Percentiles rank a stretch among this genome's conserved stretches.
Evolutionary conservation across 2,888 invertebrate species (phyloP).

Genomic region (Eumacrocentrus americanus): DNA sequence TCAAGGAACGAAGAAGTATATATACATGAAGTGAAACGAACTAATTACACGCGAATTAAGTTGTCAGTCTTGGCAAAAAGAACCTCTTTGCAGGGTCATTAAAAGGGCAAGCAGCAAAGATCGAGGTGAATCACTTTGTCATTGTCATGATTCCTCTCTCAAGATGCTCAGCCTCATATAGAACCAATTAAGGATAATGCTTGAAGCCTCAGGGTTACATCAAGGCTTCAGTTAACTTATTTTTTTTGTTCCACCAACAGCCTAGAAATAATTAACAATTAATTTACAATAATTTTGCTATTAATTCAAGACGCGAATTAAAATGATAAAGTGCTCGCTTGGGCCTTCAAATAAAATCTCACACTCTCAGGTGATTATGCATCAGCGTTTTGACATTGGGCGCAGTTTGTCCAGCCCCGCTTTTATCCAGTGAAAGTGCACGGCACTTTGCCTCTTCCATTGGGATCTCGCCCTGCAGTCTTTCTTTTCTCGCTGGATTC

Average conservation of each 20-base stretch:
- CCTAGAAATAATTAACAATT: neutral
- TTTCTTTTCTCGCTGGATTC: neutral
- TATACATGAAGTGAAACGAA: neutral
- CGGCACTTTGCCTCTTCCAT: conserved; percentile 39
- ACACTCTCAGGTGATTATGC: neutral
- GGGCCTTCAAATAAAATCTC: neutral
- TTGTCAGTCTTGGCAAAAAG: neutral
- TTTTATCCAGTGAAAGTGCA: conserved; percentile 46
- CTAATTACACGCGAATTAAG: neutral
- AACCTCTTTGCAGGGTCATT: neutral
- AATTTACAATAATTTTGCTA: no score
- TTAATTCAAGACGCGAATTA: no score
- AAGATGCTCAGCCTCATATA: no score
- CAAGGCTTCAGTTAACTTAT: neutral
- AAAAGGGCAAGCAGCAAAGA: neutral
- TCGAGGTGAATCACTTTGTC: neutral
- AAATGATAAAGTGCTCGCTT: neutral
- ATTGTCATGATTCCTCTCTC: neutral
- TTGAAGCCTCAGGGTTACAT: neutral
- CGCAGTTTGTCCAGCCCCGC: conserved; percentile 44
- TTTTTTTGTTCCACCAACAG: neutral
- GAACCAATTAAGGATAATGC: neutral
- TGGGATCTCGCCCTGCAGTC: neutral
- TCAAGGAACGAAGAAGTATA: neutral
- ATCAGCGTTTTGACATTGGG: conserved; percentile 43